Evolutionary conservation across 2,797 vertebrate genomes (phyloP).

Genomic region (Sarcoramphus papa): DNA sequence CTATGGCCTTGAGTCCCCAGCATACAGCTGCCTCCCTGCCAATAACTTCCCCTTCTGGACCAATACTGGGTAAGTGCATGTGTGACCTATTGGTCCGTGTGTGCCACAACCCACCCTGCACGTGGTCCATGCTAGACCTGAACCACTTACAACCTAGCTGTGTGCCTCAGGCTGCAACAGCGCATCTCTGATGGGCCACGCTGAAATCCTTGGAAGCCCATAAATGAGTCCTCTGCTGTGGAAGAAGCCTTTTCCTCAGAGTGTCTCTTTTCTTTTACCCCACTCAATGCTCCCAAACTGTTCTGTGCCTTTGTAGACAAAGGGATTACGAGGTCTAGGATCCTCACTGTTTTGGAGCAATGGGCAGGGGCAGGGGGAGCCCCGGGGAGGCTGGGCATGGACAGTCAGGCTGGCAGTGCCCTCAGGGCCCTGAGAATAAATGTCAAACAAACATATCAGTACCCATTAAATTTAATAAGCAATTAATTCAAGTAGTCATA

Average conservation of each 20-base stretch:
- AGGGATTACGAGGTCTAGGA: not conserved
- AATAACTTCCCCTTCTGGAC: not conserved
- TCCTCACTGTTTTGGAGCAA: not conserved
- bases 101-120: not conserved
- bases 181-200: not conserved
- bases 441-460: not conserved
- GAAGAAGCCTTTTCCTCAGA: not conserved
- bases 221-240: not conserved
- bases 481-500: not conserved
- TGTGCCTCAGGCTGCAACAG: not conserved
- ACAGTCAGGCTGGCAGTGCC: not conserved
- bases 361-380: accelerated
- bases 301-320: not conserved
- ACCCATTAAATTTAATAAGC: not conserved
- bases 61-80: not conserved
- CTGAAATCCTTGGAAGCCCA: not conserved
- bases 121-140: not conserved
- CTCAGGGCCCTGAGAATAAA: not conserved
- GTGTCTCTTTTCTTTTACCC: not conserved
- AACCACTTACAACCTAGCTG: not conserved
- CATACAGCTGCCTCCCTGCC: not conserved
- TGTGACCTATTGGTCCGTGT: not conserved
- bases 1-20: not conserved
- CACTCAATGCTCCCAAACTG: not conserved
- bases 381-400: not conserved